These are phyloP conservation scores for Tylochromis polylepis DNA, from an alignment of 2,113 vertebrate species.

Conservation along the genomic window DNA sequence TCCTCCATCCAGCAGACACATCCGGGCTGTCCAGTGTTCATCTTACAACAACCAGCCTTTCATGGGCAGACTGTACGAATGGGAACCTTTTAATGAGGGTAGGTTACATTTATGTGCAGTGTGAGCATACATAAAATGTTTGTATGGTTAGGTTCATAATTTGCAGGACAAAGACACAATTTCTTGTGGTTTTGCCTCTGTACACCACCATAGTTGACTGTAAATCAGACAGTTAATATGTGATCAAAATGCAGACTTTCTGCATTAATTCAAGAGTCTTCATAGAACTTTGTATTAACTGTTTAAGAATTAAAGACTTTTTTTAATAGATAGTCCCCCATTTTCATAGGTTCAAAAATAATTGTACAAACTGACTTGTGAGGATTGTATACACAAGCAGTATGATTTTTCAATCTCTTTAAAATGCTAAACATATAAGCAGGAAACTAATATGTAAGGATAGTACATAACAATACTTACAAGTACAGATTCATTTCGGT, in stretches of 20 bases:
- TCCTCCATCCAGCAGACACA: constrained; percentile 81
- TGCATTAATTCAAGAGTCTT: neutral
- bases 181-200: neutral
- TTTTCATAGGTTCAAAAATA: rapidly evolving
- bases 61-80: constrained; percentile 93
- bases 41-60: constrained; percentile 92
- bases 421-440: neutral
- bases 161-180: rapidly evolving
- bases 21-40: constrained; percentile 88
- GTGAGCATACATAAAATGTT: neutral
- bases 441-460: neutral
- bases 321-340: no score
- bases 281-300: neutral
- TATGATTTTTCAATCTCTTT: neutral
- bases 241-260: neutral
- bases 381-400: neutral
- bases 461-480: no score
- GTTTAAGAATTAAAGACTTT: neutral
- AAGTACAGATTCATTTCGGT: no score
- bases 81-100: constrained; percentile 97
- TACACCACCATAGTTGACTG: neutral
- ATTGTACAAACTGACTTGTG: no score
- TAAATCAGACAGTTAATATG: neutral
- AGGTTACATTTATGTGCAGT: constrained; percentile 17
- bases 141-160: neutral